Evolutionary conservation across 30 jellyfish, hydroid and myxozoan genomes (phyloP).

Genomic region (Nemopilema nomurai): DNA sequence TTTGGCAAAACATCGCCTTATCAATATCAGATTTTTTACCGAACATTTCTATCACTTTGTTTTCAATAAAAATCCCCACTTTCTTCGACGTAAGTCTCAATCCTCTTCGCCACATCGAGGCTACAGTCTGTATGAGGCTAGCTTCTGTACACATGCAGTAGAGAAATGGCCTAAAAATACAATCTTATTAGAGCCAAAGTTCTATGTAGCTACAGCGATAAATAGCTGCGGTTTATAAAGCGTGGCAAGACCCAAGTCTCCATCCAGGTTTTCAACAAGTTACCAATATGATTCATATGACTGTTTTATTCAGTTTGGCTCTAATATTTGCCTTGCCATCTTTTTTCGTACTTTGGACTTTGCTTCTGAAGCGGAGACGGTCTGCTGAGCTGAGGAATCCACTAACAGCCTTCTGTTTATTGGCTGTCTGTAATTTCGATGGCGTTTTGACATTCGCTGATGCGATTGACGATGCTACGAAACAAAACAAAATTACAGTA

Average conservation of each 20-base stretch:
- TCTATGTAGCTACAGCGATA: too few relatives aligned
- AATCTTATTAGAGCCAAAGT: too few relatives aligned
- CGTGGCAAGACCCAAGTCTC: too few relatives aligned
- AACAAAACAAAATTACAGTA: background rate
- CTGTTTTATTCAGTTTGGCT: background rate
- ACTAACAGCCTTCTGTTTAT: slow-evolving; percentile 1
- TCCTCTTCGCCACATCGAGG: too few relatives aligned
- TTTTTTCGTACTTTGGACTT: background rate
- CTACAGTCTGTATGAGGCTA: too few relatives aligned
- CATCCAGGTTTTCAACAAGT: too few relatives aligned
- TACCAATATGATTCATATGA: background rate
- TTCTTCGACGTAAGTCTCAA: too few relatives aligned
- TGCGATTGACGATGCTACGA: slow-evolving; percentile 19
- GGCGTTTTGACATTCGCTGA: slow-evolving; percentile 15
- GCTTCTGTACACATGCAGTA: too few relatives aligned
- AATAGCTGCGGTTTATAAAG: too few relatives aligned
- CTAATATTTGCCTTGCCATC: background rate
- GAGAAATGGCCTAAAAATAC: too few relatives aligned
- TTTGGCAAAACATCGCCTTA: background rate
- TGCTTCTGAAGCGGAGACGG: slow-evolving; percentile 32
- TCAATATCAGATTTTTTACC: background rate
- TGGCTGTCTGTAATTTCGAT: background rate
- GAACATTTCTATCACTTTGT: background rate
- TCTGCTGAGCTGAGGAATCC: slow-evolving; percentile 40
- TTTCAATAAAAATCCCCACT: too few relatives aligned